Evolutionary conservation across 2,797 vertebrate species (phyloP).

Genomic region (Silurus aristotelis): DNA sequence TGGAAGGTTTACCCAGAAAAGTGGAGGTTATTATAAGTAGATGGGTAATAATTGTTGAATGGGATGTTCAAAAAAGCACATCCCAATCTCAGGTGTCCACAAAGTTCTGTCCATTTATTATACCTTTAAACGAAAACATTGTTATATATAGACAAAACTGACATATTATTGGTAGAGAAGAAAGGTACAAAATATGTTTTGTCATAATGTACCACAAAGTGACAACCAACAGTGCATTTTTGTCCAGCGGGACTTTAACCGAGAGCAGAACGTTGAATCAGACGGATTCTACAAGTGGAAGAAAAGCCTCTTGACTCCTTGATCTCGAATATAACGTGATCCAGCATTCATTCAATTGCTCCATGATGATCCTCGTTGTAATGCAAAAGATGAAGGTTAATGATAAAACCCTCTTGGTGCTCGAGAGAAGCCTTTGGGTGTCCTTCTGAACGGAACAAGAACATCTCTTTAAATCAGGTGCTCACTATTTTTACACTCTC

Average conservation of each 20-base stretch:
- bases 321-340: not conserved
- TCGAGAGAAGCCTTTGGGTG: not conserved
- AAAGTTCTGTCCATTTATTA: too few species aligned
- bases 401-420: not conserved
- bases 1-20: too few species aligned
- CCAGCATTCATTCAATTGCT: not conserved
- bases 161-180: too few species aligned
- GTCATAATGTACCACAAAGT: not conserved
- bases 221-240: not conserved
- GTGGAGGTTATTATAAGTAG: too few species aligned
- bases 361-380: not conserved
- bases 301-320: conserved; percentile 1
- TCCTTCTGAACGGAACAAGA: conserved; percentile 26
- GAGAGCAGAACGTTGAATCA: not conserved
- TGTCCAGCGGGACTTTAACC: not conserved
- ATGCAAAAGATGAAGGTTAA: not conserved
- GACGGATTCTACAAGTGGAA: not conserved
- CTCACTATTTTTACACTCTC: conserved; percentile 9
- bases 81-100: too few species aligned
- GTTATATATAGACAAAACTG: too few species aligned
- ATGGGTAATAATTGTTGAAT: too few species aligned
- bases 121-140: too few species aligned
- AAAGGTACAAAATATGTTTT: not conserved
- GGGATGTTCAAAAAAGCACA: too few species aligned
- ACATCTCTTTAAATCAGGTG: not conserved